Evolutionary conservation across 37 sponge, comb jelly and placozoan species (phyloP), one percentile per base, ranked within the genome.

Genomic region (Ephydatia muelleri): DNA sequence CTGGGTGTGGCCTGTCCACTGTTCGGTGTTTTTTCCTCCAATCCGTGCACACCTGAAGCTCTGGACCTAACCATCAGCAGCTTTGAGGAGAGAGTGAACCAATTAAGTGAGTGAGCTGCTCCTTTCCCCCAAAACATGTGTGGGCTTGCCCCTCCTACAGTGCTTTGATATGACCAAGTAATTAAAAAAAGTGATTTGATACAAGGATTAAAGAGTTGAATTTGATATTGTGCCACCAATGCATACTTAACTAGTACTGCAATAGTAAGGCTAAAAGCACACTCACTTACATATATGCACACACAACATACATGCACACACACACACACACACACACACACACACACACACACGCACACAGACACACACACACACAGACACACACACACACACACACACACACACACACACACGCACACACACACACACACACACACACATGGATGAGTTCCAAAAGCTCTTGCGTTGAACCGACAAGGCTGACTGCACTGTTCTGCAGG

Each of bases 391-490:
- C 67, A 8, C 67, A 66, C 80, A 12, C 80, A 66, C 80, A 12
- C 80, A 66, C 80, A 66, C 67, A 66, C 67, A 66, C 80, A 66
- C 80, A 66, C 66, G 30, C 67, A 66, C 80, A 66, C 67, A 8
- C 67, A 66, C 80, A 78, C 80, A 66, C 67, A 66, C 80, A 31
- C 80, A 66, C 80, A 66, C 67, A 66, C 80, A 65, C 80, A 48
- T 39, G 48, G 38, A 47, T 57, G 57, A 57, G 57, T 57, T 14
- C 57, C 19, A 57, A 57, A 21, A 57, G 57, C 57, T 57, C 19
- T 11, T 57, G 57, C 16, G 57, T 57, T 57, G 57, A 57, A 57
- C 57, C 57, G 16, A 14, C 16, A 14, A 57, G 57, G 57, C 16
- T 57, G 57, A 57, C 57, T 57, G 57, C 57, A 57, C 57, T 57